These are phyloP conservation scores for Calephelis perditalis DNA, from an alignment of 2,888 invertebrate genomes.

Conservation along the genomic window DNA sequence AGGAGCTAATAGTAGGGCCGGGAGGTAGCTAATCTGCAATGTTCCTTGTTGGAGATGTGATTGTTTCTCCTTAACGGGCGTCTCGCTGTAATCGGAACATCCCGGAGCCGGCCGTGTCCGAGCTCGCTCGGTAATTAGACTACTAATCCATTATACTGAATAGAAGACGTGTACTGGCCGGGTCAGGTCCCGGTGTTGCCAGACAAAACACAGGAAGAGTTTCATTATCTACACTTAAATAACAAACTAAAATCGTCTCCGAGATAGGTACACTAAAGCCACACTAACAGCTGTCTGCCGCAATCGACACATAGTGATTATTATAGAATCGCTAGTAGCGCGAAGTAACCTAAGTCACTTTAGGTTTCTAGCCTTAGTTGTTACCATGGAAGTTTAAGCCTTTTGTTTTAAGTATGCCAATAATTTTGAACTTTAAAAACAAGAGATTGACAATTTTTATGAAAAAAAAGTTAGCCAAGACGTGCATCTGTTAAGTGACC, in stretches of 20 bases:
- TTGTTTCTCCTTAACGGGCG: constrained; percentile 73
- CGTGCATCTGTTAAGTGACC: no score
- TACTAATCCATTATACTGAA: constrained; percentile 57
- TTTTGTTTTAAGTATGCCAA: no score
- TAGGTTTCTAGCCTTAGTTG: no score
- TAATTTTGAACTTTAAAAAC: no score
- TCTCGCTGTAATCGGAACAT: constrained; percentile 66
- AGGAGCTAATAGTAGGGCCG: constrained; percentile 25
- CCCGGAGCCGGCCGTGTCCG: constrained; percentile 54
- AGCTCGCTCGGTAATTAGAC: constrained; percentile 65
- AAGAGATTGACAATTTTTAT: no score
- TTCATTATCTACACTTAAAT: constrained; percentile 36
- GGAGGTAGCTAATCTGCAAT: constrained; percentile 52
- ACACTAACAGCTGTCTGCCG: neutral
- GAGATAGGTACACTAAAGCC: constrained; percentile 19
- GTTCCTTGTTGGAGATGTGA: constrained; percentile 65
- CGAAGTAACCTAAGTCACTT: no score
- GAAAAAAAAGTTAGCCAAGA: no score
- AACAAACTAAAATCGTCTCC: constrained; percentile 30
- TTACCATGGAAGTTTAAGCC: no score
- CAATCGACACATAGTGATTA: neutral
- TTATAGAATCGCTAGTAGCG: no score
- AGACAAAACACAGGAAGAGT: constrained; percentile 38
- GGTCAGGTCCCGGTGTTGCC: constrained; percentile 47
- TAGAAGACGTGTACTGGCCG: constrained; percentile 44